Conservation (phyloP, 2,797 vertebrate species). For the Tenualosa thibaudeaui region DNA sequence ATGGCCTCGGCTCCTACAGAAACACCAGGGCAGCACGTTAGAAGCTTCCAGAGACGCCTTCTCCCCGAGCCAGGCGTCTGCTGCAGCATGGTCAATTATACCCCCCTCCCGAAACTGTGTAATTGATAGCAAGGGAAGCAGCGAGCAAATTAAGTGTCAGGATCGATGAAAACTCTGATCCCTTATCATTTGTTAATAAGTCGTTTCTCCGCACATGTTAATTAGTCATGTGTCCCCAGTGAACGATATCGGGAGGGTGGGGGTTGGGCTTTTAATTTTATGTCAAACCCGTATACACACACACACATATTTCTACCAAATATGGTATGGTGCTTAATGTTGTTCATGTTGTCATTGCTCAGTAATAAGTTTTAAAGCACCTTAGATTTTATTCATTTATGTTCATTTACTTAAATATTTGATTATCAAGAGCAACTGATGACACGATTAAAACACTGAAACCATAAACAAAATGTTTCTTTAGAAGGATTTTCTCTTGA, state of each 20-base stretch:
- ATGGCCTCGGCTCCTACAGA: conserved; percentile 73
- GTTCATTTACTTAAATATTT: neutral
- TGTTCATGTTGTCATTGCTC: neutral
- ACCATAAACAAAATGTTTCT: too few species aligned
- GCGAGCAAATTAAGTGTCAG: conserved; percentile 81
- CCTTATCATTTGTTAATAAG: conserved; percentile 82
- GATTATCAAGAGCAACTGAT: neutral
- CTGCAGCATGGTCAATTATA: conserved; percentile 70
- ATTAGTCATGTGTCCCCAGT: conserved; percentile 70
- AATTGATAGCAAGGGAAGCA: conserved; percentile 77
- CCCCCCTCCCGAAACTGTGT: conserved; percentile 62
- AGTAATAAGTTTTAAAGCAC: neutral
- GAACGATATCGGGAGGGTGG: conserved; percentile 58
- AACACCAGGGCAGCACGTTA: conserved; percentile 61
- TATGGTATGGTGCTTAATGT: neutral
- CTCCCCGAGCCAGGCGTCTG: conserved; percentile 57
- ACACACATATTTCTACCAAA: conserved; percentile 13
- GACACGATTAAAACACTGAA: neutral
- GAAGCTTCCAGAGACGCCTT: conserved; percentile 69
- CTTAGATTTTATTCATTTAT: neutral
- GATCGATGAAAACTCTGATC: conserved; percentile 79
- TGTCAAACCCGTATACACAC: conserved; percentile 10
- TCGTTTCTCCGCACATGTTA: conserved; percentile 80
- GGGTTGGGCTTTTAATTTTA: conserved; percentile 40
- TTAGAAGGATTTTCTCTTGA: too few species aligned